Base-by-base conservation (phyloP, 2,888 invertebrate species). In the Coecobrya sp. region DNA sequence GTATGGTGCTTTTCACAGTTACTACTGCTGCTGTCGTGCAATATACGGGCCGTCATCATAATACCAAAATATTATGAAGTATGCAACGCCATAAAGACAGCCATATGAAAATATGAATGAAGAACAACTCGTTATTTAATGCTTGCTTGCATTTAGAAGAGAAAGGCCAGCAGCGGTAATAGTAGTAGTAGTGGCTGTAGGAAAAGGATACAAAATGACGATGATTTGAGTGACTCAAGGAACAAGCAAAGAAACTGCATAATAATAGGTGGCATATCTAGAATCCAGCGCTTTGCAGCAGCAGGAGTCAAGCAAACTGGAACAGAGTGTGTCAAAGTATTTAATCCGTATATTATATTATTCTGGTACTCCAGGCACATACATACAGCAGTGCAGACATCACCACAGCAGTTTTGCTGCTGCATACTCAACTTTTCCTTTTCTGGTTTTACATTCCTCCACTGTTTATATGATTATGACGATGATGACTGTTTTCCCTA, bases 291-390 rank as follows among this genome's bases (percentile, higher is more conserved):
- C 36, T 59, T 59, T 62, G 25, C 62, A 62, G 4, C 11, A 45
- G n/a, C 42, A 19, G 11, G 30, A 79, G 19, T 42, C 10, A 49
- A 42, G 52, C 49, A 45, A 76, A 55, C 19, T 11, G 55, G 62
- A 4, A 27, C 16, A 13, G 42, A 86, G 55, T 86, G 70, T 86
- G 70, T 86, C 86, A 86, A 70, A 86, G 86, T 70, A 86, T 86
- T 86, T 86, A 86, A 86, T 86, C 86, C 86, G 45, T 52, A 55
- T 27, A 30, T 36, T 36, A 36, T 81, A 55, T 30, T 27, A 22
- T 55, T 55, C 45, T 8, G 36, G 30, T 36, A 73, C 62, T 62
- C 25, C 11, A 62, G 22, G 8, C 22, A 59, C 62, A 73, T 7
- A 19, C 73, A 36, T 13, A 73, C 79, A 49, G 49, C 11, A 13